Base-by-base conservation (phyloP, 2,888 invertebrate species). In the Acronicta aceris region DNA sequence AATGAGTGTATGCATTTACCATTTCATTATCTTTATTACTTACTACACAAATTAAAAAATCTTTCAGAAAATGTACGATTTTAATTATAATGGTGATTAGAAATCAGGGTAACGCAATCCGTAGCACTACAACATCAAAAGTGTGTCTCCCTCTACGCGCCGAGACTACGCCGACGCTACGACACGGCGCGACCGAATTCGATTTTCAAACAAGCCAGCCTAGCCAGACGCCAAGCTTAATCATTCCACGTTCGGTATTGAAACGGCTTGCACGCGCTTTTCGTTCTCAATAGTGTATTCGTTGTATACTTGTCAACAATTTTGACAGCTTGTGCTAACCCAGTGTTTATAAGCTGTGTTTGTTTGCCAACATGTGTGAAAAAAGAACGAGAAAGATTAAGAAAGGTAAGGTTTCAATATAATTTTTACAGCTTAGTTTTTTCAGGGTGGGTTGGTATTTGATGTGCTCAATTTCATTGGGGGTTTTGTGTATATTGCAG, bases 341-440 rank as follows among this genome's bases (percentile, higher is more conserved):
- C 69, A 78, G 83, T 86, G 86, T 76, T 79, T 74, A 70, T 67
- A 82, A 78, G 56, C 81, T 88, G 88, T 84, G 82, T 74, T 67
- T 64, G 69, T 62, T 77, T 65, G 52, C 43, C 72, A 86, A 72
- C 48, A 91, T 92, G 92, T 92, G 92, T 86, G 89, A 92, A 71
- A 92, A 90, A 81, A 86, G 90, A 71, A 82, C 74, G 43, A 88
- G 86, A 62, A 90, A 89, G 75, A 81, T 88, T 16, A 90, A 87
- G 60, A 91, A 82, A 87, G 90, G 92, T 92, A 65, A n/a, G 82
- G 15, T 66, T 48, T 48, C 46, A 15, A 16, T 43, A n/a, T 21
- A 12, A n/a, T 12, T 5, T 52, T 58, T 49, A 10, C 30, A 55
- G 10, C 8, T 17, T 49, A 45, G 45, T 54, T 54, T 52, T 60